Evolutionary conservation across 2,113 vertebrate genomes (phyloP).

Genomic region (Brachyhypopomus gauderio): DNA sequence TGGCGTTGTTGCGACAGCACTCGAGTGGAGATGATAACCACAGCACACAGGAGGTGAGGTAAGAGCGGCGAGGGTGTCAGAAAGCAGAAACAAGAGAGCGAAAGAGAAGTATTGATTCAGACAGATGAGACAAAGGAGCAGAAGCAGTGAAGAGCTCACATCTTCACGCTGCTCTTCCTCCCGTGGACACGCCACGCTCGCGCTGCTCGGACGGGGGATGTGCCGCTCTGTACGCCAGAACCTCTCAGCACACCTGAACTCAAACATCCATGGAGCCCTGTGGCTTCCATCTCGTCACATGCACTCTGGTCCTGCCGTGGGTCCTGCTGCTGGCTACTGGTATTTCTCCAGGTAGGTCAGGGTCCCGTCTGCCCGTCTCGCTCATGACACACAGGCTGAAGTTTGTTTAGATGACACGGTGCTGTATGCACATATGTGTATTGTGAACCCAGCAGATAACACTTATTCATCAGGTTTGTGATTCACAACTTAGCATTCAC

Average conservation of each 20-base stretch:
- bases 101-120: constrained; percentile 15
- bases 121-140: constrained; percentile 15
- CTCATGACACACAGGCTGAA: neutral
- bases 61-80: neutral
- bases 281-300: constrained; percentile 4
- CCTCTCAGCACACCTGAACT: neutral
- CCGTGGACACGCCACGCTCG: neutral
- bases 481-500: too few relatives aligned
- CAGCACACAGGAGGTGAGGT: constrained; percentile 4
- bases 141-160: neutral
- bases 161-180: neutral
- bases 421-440: neutral
- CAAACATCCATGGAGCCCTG: constrained; percentile 17
- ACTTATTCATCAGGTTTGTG: neutral
- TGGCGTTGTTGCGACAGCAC: constrained; percentile 21
- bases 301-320: neutral
- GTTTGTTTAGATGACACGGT: neutral
- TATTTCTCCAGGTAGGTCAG: constrained; percentile 14
- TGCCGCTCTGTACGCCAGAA: neutral
- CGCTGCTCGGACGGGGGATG: neutral
- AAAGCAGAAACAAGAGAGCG: neutral
- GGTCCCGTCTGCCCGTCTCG: neutral
- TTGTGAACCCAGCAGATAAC: neutral
- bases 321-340: neutral
- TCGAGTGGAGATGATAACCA: constrained; percentile 9